Evolutionary conservation across 2,113 vertebrate genomes (phyloP).

Genomic region (Indicator indicator): DNA sequence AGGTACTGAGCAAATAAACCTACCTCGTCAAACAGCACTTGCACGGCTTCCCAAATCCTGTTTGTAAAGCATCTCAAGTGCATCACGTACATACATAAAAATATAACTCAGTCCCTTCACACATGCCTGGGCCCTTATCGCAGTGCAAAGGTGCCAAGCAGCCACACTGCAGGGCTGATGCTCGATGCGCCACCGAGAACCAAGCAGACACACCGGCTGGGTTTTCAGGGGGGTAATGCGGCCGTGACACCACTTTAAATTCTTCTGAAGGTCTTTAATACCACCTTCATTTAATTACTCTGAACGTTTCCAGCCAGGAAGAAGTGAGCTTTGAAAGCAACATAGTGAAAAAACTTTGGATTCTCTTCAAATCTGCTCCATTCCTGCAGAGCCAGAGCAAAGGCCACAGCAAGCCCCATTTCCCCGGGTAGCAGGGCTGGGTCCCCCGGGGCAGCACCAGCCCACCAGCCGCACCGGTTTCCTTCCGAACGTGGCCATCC

Average conservation of each 20-base stretch:
- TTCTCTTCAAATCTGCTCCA: background rate
- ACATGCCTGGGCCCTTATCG: background rate
- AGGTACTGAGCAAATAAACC: background rate
- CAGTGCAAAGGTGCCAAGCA: background rate
- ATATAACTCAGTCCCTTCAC: accelerated
- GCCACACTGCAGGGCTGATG: accelerated
- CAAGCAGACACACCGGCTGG: accelerated
- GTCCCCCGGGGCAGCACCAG: background rate
- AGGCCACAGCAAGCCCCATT: background rate
- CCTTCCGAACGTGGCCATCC: background rate
- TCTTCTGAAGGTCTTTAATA: background rate
- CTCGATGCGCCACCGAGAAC: background rate
- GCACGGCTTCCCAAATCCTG: background rate
- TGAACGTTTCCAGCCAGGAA: background rate
- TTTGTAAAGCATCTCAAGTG: accelerated
- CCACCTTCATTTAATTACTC: accelerated
- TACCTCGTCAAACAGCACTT: background rate
- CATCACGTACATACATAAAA: accelerated
- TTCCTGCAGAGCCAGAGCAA: background rate
- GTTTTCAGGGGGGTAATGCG: background rate
- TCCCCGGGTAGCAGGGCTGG: background rate
- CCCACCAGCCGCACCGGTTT: background rate
- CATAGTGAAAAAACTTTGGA: accelerated
- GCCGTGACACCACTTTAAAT: accelerated
- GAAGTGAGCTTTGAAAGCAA: background rate